Conservation (phyloP, 2,888 invertebrate species). For the Aspidiotus destructor region DNA sequence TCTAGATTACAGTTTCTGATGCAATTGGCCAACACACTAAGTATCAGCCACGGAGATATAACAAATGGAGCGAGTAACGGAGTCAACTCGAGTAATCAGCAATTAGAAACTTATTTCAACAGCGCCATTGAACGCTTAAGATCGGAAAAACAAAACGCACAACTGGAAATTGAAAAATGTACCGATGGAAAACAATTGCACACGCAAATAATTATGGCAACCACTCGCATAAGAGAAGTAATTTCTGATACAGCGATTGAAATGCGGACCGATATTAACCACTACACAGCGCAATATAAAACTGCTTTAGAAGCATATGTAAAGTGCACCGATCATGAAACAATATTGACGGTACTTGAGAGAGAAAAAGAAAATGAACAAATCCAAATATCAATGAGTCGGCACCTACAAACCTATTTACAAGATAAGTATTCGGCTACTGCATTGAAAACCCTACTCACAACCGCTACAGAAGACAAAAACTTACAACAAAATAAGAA, state of each 20-base stretch:
- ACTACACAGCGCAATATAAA: neutral
- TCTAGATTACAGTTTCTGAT: neutral
- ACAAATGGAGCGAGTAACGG: neutral
- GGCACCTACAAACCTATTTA: neutral
- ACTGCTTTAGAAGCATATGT: neutral
- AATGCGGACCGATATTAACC: neutral
- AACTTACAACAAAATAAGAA: neutral
- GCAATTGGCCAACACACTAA: neutral
- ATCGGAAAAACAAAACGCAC: neutral
- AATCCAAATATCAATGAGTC: neutral
- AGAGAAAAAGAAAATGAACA: neutral
- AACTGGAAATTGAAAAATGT: constrained; percentile 1
- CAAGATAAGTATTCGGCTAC: neutral
- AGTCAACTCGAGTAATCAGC: neutral
- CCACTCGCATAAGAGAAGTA: neutral
- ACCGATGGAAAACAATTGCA: neutral
- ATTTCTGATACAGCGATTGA: neutral
- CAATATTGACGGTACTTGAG: neutral
- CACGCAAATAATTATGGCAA: neutral
- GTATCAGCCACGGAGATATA: neutral
- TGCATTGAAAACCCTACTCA: neutral
- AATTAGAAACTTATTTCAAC: neutral
- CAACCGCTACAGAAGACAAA: neutral
- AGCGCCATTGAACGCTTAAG: neutral
- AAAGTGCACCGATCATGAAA: neutral